A percentile compares a stretch with the other conserved stretches of the same genome.
These are phyloP conservation scores for Ectropis crepuscularia DNA, from an alignment of 2,888 invertebrate species.

Conservation along the genomic window DNA sequence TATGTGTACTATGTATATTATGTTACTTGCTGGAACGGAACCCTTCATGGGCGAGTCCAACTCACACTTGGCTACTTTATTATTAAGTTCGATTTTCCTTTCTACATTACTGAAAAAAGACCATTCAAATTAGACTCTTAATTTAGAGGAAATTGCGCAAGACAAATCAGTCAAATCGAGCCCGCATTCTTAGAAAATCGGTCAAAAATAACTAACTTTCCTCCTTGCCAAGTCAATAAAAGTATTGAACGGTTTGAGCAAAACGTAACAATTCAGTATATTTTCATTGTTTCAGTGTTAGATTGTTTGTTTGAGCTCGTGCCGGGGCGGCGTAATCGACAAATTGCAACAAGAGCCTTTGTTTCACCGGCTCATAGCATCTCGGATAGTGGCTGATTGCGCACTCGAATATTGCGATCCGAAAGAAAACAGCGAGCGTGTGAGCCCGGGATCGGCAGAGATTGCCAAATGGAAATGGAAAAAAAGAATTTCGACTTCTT, in stretches of 20 bases:
- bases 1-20: too few species aligned
- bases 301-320: slow-evolving; percentile 42
- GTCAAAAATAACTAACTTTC: too few species aligned
- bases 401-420: slow-evolving; percentile 13
- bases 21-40: too few species aligned
- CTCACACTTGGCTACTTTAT: too few species aligned
- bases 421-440: slow-evolving; percentile 6
- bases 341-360: slow-evolving; percentile 23
- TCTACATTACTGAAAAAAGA: neutral
- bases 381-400: slow-evolving; percentile 17
- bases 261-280: slow-evolving; percentile 6
- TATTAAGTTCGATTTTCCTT: neutral
- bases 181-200: too few species aligned
- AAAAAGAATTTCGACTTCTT: slow-evolving; percentile 4
- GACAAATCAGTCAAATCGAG: too few species aligned
- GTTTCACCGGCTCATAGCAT: slow-evolving; percentile 12
- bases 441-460: slow-evolving; percentile 2
- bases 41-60: too few species aligned
- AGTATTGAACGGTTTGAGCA: too few species aligned
- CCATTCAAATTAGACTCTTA: too few species aligned
- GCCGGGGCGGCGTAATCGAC: slow-evolving; percentile 14
- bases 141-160: too few species aligned
- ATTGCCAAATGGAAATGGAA: slow-evolving; percentile 15
- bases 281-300: slow-evolving; percentile 33
- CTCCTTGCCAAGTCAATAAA: too few species aligned